Evolutionary conservation across 2,113 vertebrate genomes (phyloP).

Genomic region (Bothrops jararaca): DNA sequence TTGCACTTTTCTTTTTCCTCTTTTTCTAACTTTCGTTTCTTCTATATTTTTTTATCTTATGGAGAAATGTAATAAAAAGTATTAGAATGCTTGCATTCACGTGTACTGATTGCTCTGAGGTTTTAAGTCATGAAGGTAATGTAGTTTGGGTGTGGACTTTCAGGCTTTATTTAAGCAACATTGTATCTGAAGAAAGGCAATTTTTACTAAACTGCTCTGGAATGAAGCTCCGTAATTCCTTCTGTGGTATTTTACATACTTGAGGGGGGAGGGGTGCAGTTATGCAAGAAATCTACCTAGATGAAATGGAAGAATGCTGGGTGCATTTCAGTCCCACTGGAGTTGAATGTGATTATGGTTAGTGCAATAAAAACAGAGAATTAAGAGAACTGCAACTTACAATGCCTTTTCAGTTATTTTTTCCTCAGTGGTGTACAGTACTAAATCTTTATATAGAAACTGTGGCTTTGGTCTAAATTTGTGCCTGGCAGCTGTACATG

Average conservation of each 20-base stretch:
- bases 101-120: neutral
- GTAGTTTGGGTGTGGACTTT: conserved; percentile 23
- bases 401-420: conserved; percentile 12
- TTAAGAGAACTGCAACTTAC: conserved; percentile 18
- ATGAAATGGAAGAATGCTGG: conserved; percentile 34
- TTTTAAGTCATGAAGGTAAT: neutral
- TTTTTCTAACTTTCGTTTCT: neutral
- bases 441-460: conserved; percentile 10
- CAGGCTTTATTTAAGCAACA: conserved; percentile 16
- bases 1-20: neutral
- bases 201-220: conserved; percentile 39
- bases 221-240: conserved; percentile 48
- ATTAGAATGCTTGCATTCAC: conserved; percentile 23
- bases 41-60: neutral
- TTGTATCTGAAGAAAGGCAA: conserved; percentile 40
- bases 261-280: neutral
- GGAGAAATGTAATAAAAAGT: neutral
- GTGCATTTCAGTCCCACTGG: conserved; percentile 2
- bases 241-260: conserved; percentile 46
- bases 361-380: conserved; percentile 36
- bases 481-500: conserved; percentile 3
- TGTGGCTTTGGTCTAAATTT: conserved; percentile 22
- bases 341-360: conserved; percentile 10
- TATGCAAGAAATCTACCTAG: conserved; percentile 1
- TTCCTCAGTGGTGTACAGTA: conserved; percentile 9